phyloP scores from a whole-genome alignment of 2,797 vertebrate genomes.

The Macroramphosus scolopax region DNA sequence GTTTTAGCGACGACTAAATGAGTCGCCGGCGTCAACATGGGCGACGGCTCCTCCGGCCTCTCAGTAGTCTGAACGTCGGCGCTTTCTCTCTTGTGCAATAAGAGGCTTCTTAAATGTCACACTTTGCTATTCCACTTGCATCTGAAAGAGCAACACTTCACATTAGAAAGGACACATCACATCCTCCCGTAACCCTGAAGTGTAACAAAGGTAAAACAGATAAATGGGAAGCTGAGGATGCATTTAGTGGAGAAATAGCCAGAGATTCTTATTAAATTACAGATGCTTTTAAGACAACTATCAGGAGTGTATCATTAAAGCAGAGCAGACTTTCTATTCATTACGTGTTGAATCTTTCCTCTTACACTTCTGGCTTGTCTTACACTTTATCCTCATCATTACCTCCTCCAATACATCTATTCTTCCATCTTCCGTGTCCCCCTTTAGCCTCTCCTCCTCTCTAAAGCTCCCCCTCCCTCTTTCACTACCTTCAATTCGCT shows the following conservation, averaged over 20 bases:
- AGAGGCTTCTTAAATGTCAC: not conserved
- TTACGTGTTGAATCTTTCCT: constrained; percentile 29
- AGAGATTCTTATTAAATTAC: too few relatives aligned
- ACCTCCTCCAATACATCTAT: constrained; percentile 46
- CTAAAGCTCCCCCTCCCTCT: constrained; percentile 26
- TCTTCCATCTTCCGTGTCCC: constrained; percentile 38
- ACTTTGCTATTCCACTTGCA: not conserved
- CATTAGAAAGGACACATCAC: constrained; percentile 26
- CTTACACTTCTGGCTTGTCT: constrained; percentile 30
- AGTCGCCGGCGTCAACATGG: not conserved
- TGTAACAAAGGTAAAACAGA: constrained; percentile 24
- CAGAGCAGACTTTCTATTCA: constrained; percentile 41
- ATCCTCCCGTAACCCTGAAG: constrained; percentile 10
- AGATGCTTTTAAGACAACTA: constrained; percentile 24
- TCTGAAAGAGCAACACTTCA: constrained; percentile 49
- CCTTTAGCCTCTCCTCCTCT: constrained; percentile 33
- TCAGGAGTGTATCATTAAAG: constrained; percentile 32
- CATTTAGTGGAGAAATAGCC: constrained; percentile 3
- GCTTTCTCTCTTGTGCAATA: too few relatives aligned
- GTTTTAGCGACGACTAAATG: not conserved
- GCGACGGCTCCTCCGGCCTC: not conserved
- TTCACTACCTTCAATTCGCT: constrained; percentile 29
- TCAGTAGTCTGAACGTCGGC: not conserved
- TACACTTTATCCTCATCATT: constrained; percentile 50
- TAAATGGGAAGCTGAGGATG: constrained; percentile 11